These are phyloP conservation scores for Leguminivora glycinivorella DNA, from an alignment of 1,140 invertebrate genomes.

Conservation along the genomic window DNA sequence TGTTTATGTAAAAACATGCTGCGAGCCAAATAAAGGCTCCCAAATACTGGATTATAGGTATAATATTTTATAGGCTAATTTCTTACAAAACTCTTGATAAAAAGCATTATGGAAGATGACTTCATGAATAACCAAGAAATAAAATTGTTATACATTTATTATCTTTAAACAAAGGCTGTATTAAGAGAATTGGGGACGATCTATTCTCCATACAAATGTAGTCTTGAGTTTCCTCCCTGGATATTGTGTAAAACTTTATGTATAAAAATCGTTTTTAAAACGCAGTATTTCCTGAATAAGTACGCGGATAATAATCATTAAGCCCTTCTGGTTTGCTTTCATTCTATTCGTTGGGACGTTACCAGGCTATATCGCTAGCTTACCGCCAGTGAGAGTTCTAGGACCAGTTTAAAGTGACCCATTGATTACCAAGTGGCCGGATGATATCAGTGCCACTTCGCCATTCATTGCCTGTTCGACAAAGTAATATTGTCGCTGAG, in stretches of 20 bases:
- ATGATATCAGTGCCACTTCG: too few relatives aligned
- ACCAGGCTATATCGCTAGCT: not conserved
- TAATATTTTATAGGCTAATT: not conserved
- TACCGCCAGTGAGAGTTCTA: not conserved
- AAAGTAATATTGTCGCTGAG: too few relatives aligned
- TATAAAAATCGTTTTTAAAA: not conserved
- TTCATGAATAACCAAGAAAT: not conserved
- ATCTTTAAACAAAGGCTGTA: too few relatives aligned
- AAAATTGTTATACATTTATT: not conserved
- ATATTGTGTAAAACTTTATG: too few relatives aligned
- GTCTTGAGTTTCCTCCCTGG: too few relatives aligned
- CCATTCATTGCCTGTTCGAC: too few relatives aligned
- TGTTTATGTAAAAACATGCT: constrained; percentile 27
- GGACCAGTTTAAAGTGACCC: not conserved
- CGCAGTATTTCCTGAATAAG: not conserved
- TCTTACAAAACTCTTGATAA: not conserved
- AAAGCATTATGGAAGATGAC: not conserved
- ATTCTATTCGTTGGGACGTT: constrained; percentile 9
- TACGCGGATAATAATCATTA: constrained; percentile 10
- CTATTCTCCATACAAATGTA: too few relatives aligned
- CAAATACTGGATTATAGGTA: not conserved
- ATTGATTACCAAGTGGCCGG: too few relatives aligned
- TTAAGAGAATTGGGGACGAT: too few relatives aligned
- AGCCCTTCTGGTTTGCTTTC: constrained; percentile 18
- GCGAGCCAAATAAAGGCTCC: constrained; percentile 1